Conservation (phyloP, 2,797 vertebrate genomes). For the Hipposideros larvatus region DNA sequence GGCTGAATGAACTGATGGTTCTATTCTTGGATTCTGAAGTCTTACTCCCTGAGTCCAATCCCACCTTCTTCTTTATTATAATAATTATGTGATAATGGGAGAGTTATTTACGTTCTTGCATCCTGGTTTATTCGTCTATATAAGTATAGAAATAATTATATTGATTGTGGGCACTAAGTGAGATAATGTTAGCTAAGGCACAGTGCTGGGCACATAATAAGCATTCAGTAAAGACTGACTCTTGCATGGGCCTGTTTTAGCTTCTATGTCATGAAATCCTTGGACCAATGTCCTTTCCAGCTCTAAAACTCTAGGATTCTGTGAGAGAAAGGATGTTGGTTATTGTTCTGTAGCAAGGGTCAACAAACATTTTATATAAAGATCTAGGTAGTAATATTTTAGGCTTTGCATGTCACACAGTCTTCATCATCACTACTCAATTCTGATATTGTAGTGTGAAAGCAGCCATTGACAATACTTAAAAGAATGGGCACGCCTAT, state of each 20-base stretch:
- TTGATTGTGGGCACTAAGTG: background rate
- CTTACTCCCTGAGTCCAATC: background rate
- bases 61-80: background rate
- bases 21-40: background rate
- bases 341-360: background rate
- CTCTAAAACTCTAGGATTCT: background rate
- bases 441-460: background rate
- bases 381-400: background rate
- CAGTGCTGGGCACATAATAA: background rate
- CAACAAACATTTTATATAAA: background rate
- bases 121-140: background rate
- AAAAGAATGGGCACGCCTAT: background rate
- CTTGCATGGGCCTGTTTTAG: background rate
- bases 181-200: background rate
- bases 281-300: background rate
- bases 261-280: background rate
- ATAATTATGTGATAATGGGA: background rate
- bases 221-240: background rate
- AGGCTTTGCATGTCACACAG: background rate
- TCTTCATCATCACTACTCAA: background rate
- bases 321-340: background rate
- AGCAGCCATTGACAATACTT: background rate
- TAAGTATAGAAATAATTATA: background rate
- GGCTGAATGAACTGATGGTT: background rate
- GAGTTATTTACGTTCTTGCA: background rate